phyloP scores from a whole-genome alignment of 2,888 invertebrate genomes.

The Aphidoletes aphidimyza region DNA sequence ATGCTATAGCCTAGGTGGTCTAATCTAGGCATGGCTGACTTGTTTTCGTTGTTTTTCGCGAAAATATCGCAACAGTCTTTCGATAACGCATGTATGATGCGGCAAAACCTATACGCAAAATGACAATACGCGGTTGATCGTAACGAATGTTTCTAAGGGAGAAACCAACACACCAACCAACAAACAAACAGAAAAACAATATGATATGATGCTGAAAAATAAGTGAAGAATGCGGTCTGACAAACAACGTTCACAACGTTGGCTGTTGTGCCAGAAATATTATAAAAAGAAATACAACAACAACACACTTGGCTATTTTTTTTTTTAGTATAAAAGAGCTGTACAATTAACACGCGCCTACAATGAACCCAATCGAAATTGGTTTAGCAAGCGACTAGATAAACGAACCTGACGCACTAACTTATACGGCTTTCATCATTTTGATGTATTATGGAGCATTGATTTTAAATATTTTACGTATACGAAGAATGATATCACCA shows the following conservation, averaged over 20 bases:
- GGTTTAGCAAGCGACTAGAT: too few relatives aligned
- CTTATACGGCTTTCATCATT: background rate
- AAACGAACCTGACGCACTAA: conserved; percentile 23
- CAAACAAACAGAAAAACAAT: background rate
- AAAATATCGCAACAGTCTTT: background rate
- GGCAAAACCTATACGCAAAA: background rate
- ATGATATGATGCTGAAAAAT: background rate
- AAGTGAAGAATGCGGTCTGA: background rate
- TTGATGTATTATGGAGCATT: too few relatives aligned
- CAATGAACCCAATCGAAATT: background rate
- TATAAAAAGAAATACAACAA: background rate
- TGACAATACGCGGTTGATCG: background rate
- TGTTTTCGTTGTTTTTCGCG: background rate
- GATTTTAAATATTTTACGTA: too few relatives aligned
- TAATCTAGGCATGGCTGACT: background rate
- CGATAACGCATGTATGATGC: background rate
- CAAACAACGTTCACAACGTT: background rate
- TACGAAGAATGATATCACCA: too few relatives aligned
- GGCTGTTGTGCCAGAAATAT: background rate
- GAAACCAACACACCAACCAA: background rate
- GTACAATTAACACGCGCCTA: background rate
- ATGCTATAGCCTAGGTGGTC: background rate
- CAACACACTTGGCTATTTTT: background rate
- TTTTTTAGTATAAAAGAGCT: background rate
- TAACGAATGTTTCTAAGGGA: conserved; percentile 7